Base-by-base conservation (phyloP, 1,140 invertebrate species). In the Drosophila albomicans region DNA sequence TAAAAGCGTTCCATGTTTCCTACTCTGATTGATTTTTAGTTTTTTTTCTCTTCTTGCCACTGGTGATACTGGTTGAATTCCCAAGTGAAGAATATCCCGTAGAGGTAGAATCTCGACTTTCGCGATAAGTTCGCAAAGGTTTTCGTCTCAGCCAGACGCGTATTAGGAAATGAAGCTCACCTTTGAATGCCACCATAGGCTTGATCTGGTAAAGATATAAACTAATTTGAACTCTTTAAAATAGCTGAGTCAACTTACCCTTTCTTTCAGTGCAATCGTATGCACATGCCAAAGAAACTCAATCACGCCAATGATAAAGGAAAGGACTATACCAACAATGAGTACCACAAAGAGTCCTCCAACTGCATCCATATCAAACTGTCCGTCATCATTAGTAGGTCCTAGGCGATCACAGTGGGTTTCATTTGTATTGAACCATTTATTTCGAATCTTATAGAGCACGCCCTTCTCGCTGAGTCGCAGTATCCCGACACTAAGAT, bases 341-440 rank as follows among this genome's bases (percentile, higher is more conserved):
- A 99, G 93, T 1, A 99, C 96, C 1, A 98, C 94, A 92, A 98
- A 99, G 4, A 99, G 96, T 35, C 98, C 98, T 65, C 97, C 97
- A 11, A 98, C 96, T 72, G 98, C 96, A 20, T 95, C 95, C 65
- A 98, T 94, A 15, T 95, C 95, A 7, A 96, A 91, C 87, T 96
- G 95, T 1, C 93, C 94, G 10, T 94, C 75, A 48, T 93, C 89
- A 16, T 75, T 78, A 1, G 74, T 71, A 1, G 68, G 3, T 7
- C 61, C 70, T 13, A 16, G 62, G 28, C 16, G 32, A 25, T 77
- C 48, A 8, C 77, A 82, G 2, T 3, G 49, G 5, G 77, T 82
- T 8, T 79, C 68, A 49, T 91, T 82, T 13, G 93, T 94, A 51
- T 95, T 94, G 82, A 96, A 98, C 97, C 97, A 98, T 91, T 96